Evolutionary conservation across 2,113 vertebrate genomes (phyloP).

Genomic region (Odontesthes bonariensis): DNA sequence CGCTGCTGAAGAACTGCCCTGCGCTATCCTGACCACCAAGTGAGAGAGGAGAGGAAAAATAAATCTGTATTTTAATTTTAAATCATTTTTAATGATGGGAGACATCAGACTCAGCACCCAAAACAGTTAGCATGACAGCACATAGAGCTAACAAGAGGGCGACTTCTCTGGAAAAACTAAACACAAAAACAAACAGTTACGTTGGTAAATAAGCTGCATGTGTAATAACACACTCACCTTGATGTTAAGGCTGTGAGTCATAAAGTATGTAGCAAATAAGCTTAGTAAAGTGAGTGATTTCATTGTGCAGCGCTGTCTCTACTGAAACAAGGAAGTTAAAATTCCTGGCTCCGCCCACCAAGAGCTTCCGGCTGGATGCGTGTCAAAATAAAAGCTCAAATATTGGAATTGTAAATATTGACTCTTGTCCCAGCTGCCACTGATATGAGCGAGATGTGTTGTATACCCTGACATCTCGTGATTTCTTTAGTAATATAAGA

Average conservation of each 20-base stretch:
- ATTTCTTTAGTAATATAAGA: no score
- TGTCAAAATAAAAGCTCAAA: slow-evolving; percentile 70
- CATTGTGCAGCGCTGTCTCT: slow-evolving; percentile 48
- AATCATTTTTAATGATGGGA: not conserved
- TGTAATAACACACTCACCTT: slow-evolving; percentile 63
- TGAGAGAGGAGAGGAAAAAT: not conserved
- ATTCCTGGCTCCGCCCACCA: slow-evolving; percentile 1
- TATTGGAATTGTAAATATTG: no score
- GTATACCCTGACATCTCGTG: no score
- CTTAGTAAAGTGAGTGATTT: slow-evolving; percentile 54
- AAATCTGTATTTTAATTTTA: not conserved
- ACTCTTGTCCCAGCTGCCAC: no score
- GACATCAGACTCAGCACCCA: not conserved
- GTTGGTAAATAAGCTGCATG: accelerated
- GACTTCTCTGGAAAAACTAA: not conserved
- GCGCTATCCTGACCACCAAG: slow-evolving; percentile 83
- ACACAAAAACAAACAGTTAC: not conserved
- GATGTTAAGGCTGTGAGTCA: slow-evolving; percentile 50
- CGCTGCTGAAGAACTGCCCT: slow-evolving; percentile 91
- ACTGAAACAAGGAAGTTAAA: slow-evolving; percentile 41
- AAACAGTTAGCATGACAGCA: slow-evolving; percentile 37
- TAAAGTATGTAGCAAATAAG: slow-evolving; percentile 34
- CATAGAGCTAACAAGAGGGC: slow-evolving; percentile 17
- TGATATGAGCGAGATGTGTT: no score
- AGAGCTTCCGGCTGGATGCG: slow-evolving; percentile 4